Evolutionary conservation across 2,797 vertebrate species (phyloP).

Genomic region (Xiphorhynchus erythropygius): DNA sequence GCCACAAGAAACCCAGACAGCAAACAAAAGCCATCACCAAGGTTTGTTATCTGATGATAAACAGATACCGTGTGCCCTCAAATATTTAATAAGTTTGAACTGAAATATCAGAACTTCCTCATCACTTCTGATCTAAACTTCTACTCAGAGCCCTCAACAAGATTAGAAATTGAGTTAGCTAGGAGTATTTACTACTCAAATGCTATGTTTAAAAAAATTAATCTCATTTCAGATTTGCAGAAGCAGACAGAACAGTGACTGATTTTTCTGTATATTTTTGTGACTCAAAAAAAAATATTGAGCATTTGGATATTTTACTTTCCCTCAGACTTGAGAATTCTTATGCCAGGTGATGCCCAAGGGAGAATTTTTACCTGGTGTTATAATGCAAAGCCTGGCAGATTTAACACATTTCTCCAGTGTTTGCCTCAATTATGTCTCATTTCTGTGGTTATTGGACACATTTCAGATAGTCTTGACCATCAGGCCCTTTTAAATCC

Average conservation of each 20-base stretch:
- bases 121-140: neutral
- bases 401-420: conserved; percentile 14
- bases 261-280: neutral
- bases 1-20: neutral
- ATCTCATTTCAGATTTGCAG: neutral
- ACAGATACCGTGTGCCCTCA: neutral
- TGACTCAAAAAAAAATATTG: conserved; percentile 14
- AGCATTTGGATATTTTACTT: conserved; percentile 43
- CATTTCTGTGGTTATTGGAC: conserved; percentile 60
- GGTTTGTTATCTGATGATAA: neutral
- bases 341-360: conserved; percentile 5
- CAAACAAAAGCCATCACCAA: neutral
- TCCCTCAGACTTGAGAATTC: conserved; percentile 28
- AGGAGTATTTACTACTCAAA: neutral
- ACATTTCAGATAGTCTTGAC: conserved; percentile 62
- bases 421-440: conserved; percentile 56
- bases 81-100: neutral
- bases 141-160: neutral
- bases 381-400: conserved; percentile 56
- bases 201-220: neutral
- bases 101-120: neutral
- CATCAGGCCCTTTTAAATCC: conserved; percentile 40
- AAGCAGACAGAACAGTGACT: neutral
- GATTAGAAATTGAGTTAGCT: neutral
- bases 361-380: conserved; percentile 38